A percentile compares a stretch with the other conserved stretches of the same genome.
phyloP scores from a whole-genome alignment of 2,888 invertebrate genomes.

The Pseudococcus longispinus region DNA sequence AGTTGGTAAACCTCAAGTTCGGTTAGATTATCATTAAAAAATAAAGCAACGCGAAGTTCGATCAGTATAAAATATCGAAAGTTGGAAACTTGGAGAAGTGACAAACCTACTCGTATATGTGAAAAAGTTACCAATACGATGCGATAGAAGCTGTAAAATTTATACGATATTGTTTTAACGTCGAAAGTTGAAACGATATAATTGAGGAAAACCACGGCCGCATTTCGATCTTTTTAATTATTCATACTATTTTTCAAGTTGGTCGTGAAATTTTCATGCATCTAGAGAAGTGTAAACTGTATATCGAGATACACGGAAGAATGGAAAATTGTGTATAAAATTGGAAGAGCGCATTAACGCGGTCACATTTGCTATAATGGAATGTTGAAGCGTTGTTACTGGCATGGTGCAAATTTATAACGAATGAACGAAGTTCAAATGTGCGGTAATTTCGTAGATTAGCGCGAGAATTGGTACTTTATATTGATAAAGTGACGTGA shows the following conservation, averaged over 20 bases:
- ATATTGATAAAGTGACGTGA: neutral
- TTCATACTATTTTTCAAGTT: neutral
- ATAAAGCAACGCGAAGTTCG: neutral
- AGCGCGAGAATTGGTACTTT: neutral
- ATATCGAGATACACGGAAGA: neutral
- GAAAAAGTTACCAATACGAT: neutral
- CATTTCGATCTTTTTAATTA: neutral
- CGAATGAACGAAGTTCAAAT: neutral
- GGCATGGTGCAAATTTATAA: neutral
- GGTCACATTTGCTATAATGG: constrained; percentile 11
- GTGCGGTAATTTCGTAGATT: neutral
- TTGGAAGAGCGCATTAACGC: constrained; percentile 6
- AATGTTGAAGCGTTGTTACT: neutral
- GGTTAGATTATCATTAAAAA: neutral
- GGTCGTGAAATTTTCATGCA: neutral
- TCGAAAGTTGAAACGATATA: neutral
- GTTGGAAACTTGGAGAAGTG: neutral
- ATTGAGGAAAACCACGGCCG: neutral
- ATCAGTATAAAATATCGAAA: neutral
- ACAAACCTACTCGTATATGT: neutral
- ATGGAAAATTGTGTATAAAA: neutral
- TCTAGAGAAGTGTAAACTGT: neutral
- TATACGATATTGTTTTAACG: neutral
- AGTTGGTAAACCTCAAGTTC: too few species aligned
- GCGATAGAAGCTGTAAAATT: neutral